These are phyloP conservation scores for Chironomus tepperi DNA, from an alignment of 1,140 invertebrate species.

Conservation along the genomic window DNA sequence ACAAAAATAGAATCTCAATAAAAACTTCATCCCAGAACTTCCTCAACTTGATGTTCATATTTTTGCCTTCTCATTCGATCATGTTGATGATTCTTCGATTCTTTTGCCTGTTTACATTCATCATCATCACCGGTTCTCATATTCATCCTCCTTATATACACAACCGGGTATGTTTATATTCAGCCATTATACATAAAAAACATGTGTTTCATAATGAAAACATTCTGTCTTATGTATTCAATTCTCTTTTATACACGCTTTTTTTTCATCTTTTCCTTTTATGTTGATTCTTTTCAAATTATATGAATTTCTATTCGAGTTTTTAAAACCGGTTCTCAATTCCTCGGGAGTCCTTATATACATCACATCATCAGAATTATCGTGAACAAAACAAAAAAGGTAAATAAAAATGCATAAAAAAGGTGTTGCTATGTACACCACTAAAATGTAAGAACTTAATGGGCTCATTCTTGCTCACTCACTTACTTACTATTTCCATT, in stretches of 20 bases:
- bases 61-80: no score
- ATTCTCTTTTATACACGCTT: no score
- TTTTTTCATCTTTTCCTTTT: no score
- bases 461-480: neutral
- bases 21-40: no score
- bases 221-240: neutral
- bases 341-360: neutral
- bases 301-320: no score
- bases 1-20: no score
- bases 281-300: no score
- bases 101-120: no score
- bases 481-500: no score
- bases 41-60: no score
- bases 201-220: neutral
- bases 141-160: neutral
- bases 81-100: no score
- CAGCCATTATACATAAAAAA: neutral
- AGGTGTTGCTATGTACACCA: slow-evolving; percentile 1
- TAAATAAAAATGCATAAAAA: neutral
- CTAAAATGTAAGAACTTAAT: neutral
- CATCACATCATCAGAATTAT: neutral
- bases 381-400: neutral
- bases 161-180: neutral
- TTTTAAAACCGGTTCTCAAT: neutral
- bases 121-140: neutral